Percentiles rank a stretch among this genome's conserved stretches.
Evolutionary conservation across 2,797 vertebrate genomes (phyloP).

Genomic region (Sebastolobus altivelis): DNA sequence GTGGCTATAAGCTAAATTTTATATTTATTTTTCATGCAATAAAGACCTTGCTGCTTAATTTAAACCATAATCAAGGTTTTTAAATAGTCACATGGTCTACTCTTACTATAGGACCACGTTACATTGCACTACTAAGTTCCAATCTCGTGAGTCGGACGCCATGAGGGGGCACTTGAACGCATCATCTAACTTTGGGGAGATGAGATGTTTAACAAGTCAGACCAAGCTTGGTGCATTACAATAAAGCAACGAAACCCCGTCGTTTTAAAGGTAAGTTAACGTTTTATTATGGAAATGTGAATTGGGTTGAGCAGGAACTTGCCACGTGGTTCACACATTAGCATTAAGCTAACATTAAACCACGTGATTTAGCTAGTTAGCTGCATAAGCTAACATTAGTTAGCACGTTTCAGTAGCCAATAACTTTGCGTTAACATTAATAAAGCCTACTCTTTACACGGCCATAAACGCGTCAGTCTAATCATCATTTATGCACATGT

Average conservation of each 20-base stretch:
- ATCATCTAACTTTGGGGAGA: neutral
- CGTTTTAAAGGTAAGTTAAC: fast-evolving
- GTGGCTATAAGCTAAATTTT: too few species aligned
- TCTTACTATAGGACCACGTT: neutral
- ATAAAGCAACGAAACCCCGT: fast-evolving
- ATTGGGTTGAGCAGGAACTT: fast-evolving
- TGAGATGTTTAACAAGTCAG: too few species aligned
- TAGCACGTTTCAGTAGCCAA: neutral
- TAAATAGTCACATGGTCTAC: too few species aligned
- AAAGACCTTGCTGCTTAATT: fast-evolving
- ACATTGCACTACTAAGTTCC: neutral
- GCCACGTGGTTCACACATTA: slow-evolving; percentile 46
- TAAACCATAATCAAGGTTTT: too few species aligned
- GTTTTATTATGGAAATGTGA: too few species aligned
- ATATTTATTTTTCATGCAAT: too few species aligned
- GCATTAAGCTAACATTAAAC: neutral
- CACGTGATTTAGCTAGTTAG: neutral
- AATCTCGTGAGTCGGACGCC: fast-evolving
- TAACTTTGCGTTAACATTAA: fast-evolving
- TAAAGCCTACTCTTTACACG: neutral
- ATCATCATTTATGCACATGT: fast-evolving
- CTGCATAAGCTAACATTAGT: neutral
- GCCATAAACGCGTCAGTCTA: fast-evolving
- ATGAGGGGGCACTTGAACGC: neutral
- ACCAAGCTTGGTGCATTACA: too few species aligned